Evolutionary conservation across 1,140 invertebrate genomes (phyloP).

Genomic region (Streblospio benedicti): DNA sequence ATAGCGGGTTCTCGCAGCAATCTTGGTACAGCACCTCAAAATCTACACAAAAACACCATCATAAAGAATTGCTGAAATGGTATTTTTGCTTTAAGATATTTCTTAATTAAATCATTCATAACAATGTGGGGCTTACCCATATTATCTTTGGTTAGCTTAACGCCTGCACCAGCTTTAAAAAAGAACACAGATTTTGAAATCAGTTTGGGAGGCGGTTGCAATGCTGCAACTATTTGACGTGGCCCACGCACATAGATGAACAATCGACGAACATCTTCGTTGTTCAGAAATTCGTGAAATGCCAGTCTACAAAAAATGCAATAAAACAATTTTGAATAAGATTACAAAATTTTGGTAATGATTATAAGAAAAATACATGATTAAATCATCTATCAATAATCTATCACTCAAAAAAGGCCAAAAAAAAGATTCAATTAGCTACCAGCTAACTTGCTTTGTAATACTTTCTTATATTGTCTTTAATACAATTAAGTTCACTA

Average conservation of each 20-base stretch:
- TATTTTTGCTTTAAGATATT: not conserved
- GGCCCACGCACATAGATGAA: slow-evolving; percentile 37
- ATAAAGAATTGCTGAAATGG: not conserved
- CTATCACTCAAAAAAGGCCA: too few species aligned
- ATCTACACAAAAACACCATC: slow-evolving; percentile 23
- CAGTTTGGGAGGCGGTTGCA: slow-evolving; percentile 38
- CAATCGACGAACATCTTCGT: slow-evolving; percentile 42
- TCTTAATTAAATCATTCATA: not conserved
- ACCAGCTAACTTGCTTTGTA: too few species aligned
- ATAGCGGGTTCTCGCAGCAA: slow-evolving; percentile 31
- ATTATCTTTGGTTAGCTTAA: slow-evolving; percentile 44
- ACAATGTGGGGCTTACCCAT: slow-evolving; percentile 28
- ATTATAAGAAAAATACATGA: too few species aligned
- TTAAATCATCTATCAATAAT: too few species aligned
- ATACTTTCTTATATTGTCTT: too few species aligned
- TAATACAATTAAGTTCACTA: too few species aligned
- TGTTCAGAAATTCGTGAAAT: slow-evolving; percentile 46
- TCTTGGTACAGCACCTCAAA: slow-evolving; percentile 44
- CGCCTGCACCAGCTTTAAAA: slow-evolving; percentile 41
- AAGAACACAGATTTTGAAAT: slow-evolving; percentile 44
- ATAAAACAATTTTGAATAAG: not conserved
- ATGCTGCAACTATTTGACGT: slow-evolving; percentile 35
- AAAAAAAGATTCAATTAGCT: too few species aligned
- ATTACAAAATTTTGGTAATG: too few species aligned
- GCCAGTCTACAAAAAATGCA: slow-evolving; percentile 32